These are phyloP conservation scores for Coleophora deauratella DNA, from an alignment of 2,888 invertebrate species.

Conservation along the genomic window DNA sequence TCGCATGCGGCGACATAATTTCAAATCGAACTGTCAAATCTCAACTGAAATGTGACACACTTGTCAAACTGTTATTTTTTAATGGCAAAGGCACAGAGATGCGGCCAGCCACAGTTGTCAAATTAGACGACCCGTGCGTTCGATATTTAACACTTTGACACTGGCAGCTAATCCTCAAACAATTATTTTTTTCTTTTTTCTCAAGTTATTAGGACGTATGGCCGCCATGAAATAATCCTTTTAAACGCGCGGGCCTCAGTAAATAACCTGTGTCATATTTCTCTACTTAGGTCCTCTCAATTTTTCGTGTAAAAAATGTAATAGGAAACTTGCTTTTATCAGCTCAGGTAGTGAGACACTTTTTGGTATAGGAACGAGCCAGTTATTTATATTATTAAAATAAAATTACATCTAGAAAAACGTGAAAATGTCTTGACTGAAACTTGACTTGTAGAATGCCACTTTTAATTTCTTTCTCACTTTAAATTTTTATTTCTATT, in stretches of 20 bases:
- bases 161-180: slow-evolving; percentile 69
- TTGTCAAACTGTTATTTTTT: slow-evolving; percentile 53
- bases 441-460: no score
- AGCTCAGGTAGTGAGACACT: background rate
- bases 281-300: slow-evolving; percentile 33
- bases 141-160: slow-evolving; percentile 75
- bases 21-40: slow-evolving; percentile 61
- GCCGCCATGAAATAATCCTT: slow-evolving; percentile 62
- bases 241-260: slow-evolving; percentile 55
- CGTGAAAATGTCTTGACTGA: no score
- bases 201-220: slow-evolving; percentile 57
- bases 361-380: background rate
- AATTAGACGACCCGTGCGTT: slow-evolving; percentile 62
- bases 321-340: slow-evolving; percentile 35
- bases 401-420: no score
- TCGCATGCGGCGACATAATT: slow-evolving; percentile 37
- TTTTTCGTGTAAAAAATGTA: slow-evolving; percentile 39
- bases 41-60: slow-evolving; percentile 63
- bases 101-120: slow-evolving; percentile 59
- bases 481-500: no score
- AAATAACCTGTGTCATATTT: slow-evolving; percentile 60
- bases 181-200: slow-evolving; percentile 53
- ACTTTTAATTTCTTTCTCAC: no score
- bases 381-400: background rate
- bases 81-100: slow-evolving; percentile 31